Conservation (phyloP, 2,797 vertebrate species). For the Artibeus jamaicensis region DNA sequence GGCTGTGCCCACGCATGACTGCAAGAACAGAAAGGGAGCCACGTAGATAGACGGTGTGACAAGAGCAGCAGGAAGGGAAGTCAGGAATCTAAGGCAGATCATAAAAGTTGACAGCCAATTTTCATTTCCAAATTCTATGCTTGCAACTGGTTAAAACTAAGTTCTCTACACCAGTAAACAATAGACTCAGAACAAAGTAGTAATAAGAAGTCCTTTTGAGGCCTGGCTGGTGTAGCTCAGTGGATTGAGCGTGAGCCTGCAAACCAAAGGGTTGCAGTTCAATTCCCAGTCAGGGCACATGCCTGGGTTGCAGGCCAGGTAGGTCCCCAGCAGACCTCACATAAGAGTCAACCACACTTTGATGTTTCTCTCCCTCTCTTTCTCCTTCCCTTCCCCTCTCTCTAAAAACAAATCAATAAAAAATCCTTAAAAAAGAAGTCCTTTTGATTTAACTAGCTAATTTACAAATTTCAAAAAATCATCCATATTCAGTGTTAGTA, state of each 20-base stretch:
- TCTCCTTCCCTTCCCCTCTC: too few species aligned
- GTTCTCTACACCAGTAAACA: background rate
- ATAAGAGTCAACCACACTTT: too few species aligned
- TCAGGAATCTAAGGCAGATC: constrained; percentile 73
- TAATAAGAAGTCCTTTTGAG: background rate
- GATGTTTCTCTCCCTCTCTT: too few species aligned
- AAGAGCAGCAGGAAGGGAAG: constrained; percentile 52
- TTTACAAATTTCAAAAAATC: background rate
- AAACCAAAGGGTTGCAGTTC: too few species aligned
- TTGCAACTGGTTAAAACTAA: background rate
- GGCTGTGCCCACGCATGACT: constrained; percentile 65
- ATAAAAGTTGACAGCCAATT: background rate
- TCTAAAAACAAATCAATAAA: too few species aligned
- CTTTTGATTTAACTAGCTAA: background rate
- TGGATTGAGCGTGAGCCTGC: too few species aligned
- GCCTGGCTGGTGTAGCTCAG: too few species aligned
- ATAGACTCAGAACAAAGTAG: background rate
- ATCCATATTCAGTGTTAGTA: background rate
- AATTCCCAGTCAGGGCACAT: too few species aligned
- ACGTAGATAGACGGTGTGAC: constrained; percentile 49
- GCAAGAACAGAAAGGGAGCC: constrained; percentile 67
- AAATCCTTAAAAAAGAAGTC: background rate
- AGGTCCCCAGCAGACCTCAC: too few species aligned
- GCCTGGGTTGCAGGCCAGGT: too few species aligned
- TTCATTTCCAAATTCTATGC: constrained; percentile 13